Base-by-base conservation (phyloP, 2,888 invertebrate genomes). In the Lasius fuliginosus region DNA sequence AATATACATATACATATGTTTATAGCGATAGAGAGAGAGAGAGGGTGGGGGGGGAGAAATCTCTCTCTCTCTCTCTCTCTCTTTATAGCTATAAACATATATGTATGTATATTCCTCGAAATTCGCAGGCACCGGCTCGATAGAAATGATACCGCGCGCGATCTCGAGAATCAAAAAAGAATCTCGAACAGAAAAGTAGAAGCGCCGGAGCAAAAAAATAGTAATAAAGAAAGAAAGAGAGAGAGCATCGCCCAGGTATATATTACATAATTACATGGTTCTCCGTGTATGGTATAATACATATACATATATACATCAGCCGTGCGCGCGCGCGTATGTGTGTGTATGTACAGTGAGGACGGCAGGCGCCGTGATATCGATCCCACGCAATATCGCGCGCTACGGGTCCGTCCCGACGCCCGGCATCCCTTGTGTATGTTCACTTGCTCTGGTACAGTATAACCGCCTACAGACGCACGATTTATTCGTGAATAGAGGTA, bases 361-460 rank as follows among this genome's bases (percentile, higher is more conserved):
- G 92, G 91, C 90, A 91, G 91, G 91, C 92, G 92, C 92, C 90
- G 85, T 86, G 91, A 92, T 93, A 93, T 93, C 93, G 93, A 93
- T 93, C 92, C 92, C 86, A 92, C 91, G 93, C 91, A 92, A 93
- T 92, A 92, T 92, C 90, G 89, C 83, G 73, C 74, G 42, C 76
- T 42, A 86, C 77, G 85, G 64, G 60, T 49, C 84, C 69, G 56
- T 73, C 81, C 84, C 86, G 86, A 87, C 88, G 83, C 83, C 83
- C 76, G 85, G 82, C 79, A 85, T 87, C 62, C 73, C 75, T 60
- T 71, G 84, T 84, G 83, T 82, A 4, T 49, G 36, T 82, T 75
- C 74, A 81, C 62, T 83, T 68, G 81, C 73, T 65, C 42, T 12
- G 40, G 12, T 73, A 74, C 46, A 79, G 68, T 56, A 76, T 12